These are phyloP conservation scores for Anthoscopus minutus DNA, from an alignment of 2,113 vertebrate species.

Conservation along the genomic window DNA sequence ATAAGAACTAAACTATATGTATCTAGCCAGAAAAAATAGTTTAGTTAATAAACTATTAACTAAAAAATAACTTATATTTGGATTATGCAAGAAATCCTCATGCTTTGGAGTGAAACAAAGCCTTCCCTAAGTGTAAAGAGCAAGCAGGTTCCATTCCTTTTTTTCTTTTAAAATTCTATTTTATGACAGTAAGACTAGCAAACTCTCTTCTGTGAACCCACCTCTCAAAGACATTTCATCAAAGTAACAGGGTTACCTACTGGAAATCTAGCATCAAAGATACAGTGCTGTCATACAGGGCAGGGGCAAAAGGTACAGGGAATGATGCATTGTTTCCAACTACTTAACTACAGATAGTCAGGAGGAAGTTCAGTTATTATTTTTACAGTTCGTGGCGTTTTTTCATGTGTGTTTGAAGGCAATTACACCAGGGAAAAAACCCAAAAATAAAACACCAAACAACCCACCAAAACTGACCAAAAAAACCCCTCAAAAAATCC, in stretches of 20 bases:
- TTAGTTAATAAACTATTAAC: neutral
- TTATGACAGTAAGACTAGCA: neutral
- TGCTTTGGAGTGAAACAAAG: neutral
- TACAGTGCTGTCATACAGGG: neutral
- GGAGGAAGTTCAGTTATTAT: neutral
- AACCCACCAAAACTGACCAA: neutral
- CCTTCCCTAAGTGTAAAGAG: neutral
- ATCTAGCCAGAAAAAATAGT: neutral
- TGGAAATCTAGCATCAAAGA: slow-evolving; percentile 13
- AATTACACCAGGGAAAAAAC: neutral
- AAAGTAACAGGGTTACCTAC: slow-evolving; percentile 39
- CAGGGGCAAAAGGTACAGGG: neutral
- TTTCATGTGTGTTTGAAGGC: neutral
- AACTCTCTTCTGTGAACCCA: neutral
- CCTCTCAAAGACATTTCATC: slow-evolving; percentile 24
- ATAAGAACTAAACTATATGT: neutral
- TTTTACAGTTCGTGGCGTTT: neutral
- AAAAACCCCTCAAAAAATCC: neutral
- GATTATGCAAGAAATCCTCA: neutral
- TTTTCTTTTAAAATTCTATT: neutral
- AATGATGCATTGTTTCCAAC: neutral
- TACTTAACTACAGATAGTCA: neutral
- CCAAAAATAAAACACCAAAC: too few species aligned
- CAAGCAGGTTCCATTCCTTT: neutral
- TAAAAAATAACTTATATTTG: neutral